phyloP scores from a whole-genome alignment of 2,888 invertebrate species.

The Ashinkailepas kermadecensis region DNA sequence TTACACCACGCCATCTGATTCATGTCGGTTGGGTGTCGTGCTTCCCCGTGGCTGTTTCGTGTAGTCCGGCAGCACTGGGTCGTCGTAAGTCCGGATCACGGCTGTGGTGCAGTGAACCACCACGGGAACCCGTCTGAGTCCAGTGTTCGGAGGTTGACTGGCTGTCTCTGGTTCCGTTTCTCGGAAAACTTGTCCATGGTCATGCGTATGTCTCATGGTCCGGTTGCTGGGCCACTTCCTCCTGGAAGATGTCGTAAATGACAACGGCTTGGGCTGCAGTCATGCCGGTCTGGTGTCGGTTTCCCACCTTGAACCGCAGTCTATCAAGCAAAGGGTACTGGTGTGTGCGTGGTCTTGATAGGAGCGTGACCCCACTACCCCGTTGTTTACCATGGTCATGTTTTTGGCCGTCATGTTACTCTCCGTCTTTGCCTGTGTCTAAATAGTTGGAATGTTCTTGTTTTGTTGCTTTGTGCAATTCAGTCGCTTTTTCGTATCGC shows the following conservation, averaged over 20 bases:
- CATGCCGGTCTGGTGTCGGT: neutral
- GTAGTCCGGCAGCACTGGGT: neutral
- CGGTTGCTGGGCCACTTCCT: neutral
- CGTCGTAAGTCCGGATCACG: too few relatives aligned
- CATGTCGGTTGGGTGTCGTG: neutral
- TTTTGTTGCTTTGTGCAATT: too few relatives aligned
- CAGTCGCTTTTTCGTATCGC: too few relatives aligned
- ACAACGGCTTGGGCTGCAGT: neutral
- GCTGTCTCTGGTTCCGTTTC: neutral
- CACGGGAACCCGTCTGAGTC: slow-evolving; percentile 3
- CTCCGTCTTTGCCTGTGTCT: too few relatives aligned
- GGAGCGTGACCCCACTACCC: too few relatives aligned
- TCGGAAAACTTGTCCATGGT: neutral
- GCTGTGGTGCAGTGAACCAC: neutral
- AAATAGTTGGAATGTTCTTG: too few relatives aligned
- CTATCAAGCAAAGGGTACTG: too few relatives aligned
- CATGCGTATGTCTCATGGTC: neutral
- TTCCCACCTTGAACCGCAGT: neutral
- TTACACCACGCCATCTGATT: slow-evolving; percentile 2
- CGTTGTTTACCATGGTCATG: too few relatives aligned
- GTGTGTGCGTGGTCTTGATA: too few relatives aligned
- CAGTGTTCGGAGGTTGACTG: neutral
- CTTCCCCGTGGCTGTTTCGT: neutral
- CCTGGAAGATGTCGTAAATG: neutral
- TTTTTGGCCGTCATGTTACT: too few relatives aligned